These are phyloP conservation scores for Watsonalla cultraria DNA, from an alignment of 2,888 invertebrate genomes.

Conservation along the genomic window DNA sequence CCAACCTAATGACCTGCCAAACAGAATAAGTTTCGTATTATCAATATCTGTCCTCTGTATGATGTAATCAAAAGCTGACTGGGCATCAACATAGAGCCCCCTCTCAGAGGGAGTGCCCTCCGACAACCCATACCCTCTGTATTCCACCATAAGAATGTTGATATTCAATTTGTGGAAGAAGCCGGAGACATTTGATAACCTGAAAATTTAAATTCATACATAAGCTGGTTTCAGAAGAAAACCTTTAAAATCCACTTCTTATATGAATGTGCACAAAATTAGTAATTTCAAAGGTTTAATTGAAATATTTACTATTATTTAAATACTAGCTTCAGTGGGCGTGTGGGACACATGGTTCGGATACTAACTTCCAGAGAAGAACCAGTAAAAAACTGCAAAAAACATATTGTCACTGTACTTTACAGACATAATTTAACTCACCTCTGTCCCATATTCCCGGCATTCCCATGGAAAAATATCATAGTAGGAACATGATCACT, in stretches of 20 bases:
- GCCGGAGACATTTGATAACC: constrained; percentile 92
- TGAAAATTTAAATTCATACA: constrained; percentile 39
- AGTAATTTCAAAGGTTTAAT: no score
- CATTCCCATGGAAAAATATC: constrained; percentile 96
- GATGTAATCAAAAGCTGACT: constrained; percentile 91
- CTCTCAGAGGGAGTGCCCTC: constrained; percentile 92
- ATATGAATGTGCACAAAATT: no score
- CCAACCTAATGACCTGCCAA: constrained; percentile 91
- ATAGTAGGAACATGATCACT: constrained; percentile 88
- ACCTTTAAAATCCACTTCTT: no score
- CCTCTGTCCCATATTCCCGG: constrained; percentile 97
- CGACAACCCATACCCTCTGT: constrained; percentile 95
- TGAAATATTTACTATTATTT: no score
- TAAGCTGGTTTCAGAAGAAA: background rate
- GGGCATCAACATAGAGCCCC: constrained; percentile 92
- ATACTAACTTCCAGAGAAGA: no score
- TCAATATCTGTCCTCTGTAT: constrained; percentile 90
- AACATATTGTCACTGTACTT: no score
- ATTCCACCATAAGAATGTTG: constrained; percentile 95
- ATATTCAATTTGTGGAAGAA: constrained; percentile 89
- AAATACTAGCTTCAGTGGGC: no score
- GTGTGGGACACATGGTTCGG: no score
- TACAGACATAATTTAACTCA: constrained; percentile 30
- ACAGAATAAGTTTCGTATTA: constrained; percentile 89
- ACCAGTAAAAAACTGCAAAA: no score